Conservation (phyloP, 2,113 vertebrate genomes). For the Leucoraja erinaceus region DNA sequence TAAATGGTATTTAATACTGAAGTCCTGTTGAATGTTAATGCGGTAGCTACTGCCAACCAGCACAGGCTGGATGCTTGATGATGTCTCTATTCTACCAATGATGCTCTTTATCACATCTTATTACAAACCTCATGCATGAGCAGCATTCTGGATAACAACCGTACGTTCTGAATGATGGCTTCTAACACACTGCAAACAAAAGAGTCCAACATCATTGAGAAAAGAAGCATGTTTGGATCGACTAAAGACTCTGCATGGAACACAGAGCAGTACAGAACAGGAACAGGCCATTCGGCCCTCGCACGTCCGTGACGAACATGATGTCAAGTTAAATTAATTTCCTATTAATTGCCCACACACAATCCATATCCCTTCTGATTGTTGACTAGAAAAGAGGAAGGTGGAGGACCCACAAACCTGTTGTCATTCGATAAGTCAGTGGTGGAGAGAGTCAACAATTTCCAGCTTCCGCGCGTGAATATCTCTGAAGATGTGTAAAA, state of each 20-base stretch:
- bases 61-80: neutral
- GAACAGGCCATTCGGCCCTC: no score
- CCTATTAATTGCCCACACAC: no score
- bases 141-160: neutral
- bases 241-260: neutral
- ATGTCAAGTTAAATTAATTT: no score
- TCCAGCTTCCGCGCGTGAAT: no score
- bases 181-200: neutral
- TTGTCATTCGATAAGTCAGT: no score
- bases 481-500: no score
- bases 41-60: neutral
- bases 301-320: no score
- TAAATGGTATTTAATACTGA: constrained; percentile 33
- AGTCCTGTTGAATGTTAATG: constrained; percentile 36
- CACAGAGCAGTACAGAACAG: no score
- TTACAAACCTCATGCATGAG: neutral
- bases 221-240: neutral
- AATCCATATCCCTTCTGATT: no score
- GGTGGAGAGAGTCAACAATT: no score
- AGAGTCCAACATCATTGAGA: neutral
- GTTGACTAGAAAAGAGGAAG: no score
- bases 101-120: neutral
- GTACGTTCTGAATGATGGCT: neutral
- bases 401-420: no score
- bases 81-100: neutral